A percentile compares a stretch with the other conserved stretches of the same genome.
These are phyloP conservation scores for Darevskia nairensis DNA, from an alignment of 2,797 vertebrate species.

Conservation along the genomic window DNA sequence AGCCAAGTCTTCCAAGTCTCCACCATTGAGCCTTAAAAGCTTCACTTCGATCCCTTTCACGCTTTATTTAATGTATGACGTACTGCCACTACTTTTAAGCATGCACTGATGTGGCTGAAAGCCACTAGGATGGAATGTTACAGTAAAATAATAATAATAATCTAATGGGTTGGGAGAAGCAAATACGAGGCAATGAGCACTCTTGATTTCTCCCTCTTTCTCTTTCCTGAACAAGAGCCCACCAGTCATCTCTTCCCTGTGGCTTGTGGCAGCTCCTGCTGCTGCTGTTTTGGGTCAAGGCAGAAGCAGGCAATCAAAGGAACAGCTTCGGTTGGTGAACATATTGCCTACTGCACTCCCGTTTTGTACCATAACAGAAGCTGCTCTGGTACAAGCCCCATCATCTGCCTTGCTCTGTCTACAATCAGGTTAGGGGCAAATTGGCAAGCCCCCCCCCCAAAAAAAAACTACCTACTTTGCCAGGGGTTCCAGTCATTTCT, in stretches of 20 bases:
- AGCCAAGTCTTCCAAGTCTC: conserved; percentile 25
- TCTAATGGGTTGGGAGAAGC: neutral
- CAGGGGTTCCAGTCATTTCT: neutral
- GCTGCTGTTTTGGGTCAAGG: neutral
- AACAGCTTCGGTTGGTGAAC: neutral
- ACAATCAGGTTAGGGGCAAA: neutral
- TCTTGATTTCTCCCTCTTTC: neutral
- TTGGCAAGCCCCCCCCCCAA: neutral
- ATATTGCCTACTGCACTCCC: neutral
- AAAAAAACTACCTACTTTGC: neutral
- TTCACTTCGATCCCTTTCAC: conserved; percentile 11
- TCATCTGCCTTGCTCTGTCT: no score
- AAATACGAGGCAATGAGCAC: neutral
- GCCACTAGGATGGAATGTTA: neutral
- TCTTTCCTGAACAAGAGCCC: neutral
- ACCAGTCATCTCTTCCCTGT: neutral
- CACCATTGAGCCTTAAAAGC: conserved; percentile 36
- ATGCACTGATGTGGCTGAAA: conserved; percentile 11
- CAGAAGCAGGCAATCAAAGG: neutral
- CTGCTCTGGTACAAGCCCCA: neutral
- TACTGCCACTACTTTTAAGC: conserved; percentile 14
- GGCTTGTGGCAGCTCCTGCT: neutral
- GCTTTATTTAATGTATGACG: conserved; percentile 28
- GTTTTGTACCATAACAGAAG: conserved; percentile 4
- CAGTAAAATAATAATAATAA: neutral